Base-by-base conservation (phyloP, 2,113 vertebrate species). In the Damaliscus lunatus region DNA sequence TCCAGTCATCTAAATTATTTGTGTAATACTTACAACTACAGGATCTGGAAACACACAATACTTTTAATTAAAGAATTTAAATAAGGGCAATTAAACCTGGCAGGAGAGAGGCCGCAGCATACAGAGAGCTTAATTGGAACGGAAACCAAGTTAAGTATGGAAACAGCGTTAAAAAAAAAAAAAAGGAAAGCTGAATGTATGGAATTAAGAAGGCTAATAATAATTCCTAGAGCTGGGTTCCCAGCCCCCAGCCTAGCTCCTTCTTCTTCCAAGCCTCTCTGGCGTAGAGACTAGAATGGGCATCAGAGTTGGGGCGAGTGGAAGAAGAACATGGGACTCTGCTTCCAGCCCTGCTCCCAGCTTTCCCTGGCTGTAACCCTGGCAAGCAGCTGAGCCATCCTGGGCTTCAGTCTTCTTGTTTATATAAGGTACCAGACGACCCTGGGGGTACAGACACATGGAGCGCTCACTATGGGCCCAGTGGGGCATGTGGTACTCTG, bases 61-160 rank as follows among this genome's bases (percentile, higher is more conserved):
- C 43, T 94, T 86, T 97, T 98, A 97, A 98, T 98, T 98, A 98
- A 98, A 93, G 52, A 96, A 96, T 98, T 98, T 98, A 98, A 98
- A 96, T 93, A 97, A 98, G 97, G 97, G 91, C 93, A 97, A 98
- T 98, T 98, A 98, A 98, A 98, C 87, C 83, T 96, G 94, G 97
- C 86, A 98, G 97, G 97, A 95, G 92, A 98, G 97, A 98, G 88
- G 52, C 50, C 23, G 5, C 59, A 92, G 90, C 95, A 95, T 71
- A 97, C 40, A 97, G 93, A 98, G 89, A 98, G 90, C 91, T 87
- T 95, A 98, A 98, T 13, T 97, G 57, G 95, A 98, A 97, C 6
- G 90, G 87, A 97, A 98, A 97, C 95, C 36, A 95, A 98, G 98
- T 98, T 97, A 98, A 43, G 97, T 78, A 97, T 92, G 89, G 89